Evolutionary conservation across 2,113 vertebrate species (phyloP), one percentile per base, ranked within the genome.

Genomic region (Chaetodon trifascialis): DNA sequence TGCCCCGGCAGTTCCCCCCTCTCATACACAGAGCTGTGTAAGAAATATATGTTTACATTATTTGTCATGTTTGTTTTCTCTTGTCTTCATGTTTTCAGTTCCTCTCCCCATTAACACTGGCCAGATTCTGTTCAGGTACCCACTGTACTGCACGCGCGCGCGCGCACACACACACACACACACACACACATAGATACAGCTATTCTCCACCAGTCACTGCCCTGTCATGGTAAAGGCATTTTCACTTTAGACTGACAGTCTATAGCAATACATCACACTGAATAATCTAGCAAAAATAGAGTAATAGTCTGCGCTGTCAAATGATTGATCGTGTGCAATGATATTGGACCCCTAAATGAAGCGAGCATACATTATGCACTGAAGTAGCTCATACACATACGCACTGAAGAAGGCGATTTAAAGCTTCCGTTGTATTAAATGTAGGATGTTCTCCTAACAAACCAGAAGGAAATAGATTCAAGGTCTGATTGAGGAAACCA

Each of bases 31-130:
- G 40, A 73, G 73, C 73, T 80, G 82, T 83, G 70, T 73, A 76
- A 85, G 83, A 84, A 88, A 82, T 71, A 84, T 71, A 40, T 88
- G 87, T 91, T 92, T 92, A 89, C 88, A 88, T 90, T 80, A 52
- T 72, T 38, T 58, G n/a, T 85, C 59, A 62, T 80, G 64, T 89
- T 88, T 88, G 42, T 74, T 85, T 79, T 69, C 14, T 47, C 78
- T 77, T 70, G 77, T 72, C 62, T 74, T 49, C 19, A 5, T 86
- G 74, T 83, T 83, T 44, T 91, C 78, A 70, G 79, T 85, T 84
- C 65, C 62, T 80, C 60, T 73, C 72, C 69, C 69, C 36, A 68
- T 59, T 84, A 54, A 86, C 91, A 80, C 79, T 85, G 82, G 54
- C 87, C 90, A 86, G 65, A 77, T 87, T 81, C 59, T 30, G 65